Percentiles rank a stretch among this genome's conserved stretches.
These are phyloP conservation scores for Silurus glanis DNA, from an alignment of 2,113 vertebrate genomes.

Conservation along the genomic window DNA sequence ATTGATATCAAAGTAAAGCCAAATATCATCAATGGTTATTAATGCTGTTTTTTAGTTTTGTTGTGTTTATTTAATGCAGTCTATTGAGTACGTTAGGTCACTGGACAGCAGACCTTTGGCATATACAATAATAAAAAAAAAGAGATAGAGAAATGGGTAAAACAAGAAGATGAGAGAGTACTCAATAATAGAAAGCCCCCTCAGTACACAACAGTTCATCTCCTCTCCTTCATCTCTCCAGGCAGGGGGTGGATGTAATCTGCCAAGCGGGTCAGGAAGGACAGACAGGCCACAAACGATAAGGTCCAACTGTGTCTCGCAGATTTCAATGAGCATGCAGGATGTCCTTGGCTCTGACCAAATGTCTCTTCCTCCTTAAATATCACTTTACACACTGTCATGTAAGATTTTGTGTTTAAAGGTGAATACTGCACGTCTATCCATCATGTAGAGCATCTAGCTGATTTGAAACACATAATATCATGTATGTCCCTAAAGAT, in stretches of 20 bases:
- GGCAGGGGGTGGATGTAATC: slow-evolving; percentile 41
- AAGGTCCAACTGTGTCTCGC: slow-evolving; percentile 30
- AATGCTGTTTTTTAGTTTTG: not conserved
- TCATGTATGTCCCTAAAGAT: slow-evolving; percentile 36
- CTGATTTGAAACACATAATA: slow-evolving; percentile 48
- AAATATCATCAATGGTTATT: not conserved
- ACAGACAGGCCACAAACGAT: slow-evolving; percentile 37
- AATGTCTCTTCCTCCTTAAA: slow-evolving; percentile 30
- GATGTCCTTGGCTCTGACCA: slow-evolving; percentile 24
- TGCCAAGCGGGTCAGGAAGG: slow-evolving; percentile 32
- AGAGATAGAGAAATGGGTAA: not conserved
- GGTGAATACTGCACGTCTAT: slow-evolving; percentile 33
- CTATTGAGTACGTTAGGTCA: not conserved
- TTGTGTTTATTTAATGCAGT: not conserved
- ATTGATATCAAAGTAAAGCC: not conserved
- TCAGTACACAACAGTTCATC: slow-evolving; percentile 27
- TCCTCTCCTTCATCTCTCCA: slow-evolving; percentile 26
- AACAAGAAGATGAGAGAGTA: not conserved
- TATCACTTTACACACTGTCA: slow-evolving; percentile 38
- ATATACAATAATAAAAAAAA: not conserved
- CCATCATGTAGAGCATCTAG: slow-evolving; percentile 23
- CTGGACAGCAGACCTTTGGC: not conserved
- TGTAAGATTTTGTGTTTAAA: slow-evolving; percentile 45
- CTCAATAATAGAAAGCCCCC: slow-evolving; percentile 15
- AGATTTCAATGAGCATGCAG: not conserved